Percentiles rank a stretch among this genome's conserved stretches.
These are phyloP conservation scores for Acanthurus leucopareius DNA, from an alignment of 2,797 vertebrate genomes.

Conservation along the genomic window DNA sequence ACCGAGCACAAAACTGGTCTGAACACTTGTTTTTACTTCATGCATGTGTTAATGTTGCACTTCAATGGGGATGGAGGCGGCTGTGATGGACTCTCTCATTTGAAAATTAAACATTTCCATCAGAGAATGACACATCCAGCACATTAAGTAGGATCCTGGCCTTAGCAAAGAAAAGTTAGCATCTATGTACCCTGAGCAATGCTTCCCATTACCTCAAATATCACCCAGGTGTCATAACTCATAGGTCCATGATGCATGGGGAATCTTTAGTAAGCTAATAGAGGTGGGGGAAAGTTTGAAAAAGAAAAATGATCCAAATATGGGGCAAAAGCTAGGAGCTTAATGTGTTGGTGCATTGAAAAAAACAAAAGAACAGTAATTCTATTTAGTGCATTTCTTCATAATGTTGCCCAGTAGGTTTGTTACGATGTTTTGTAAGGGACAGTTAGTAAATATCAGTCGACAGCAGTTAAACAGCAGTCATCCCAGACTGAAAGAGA, in stretches of 20 bases:
- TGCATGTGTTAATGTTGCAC: constrained; percentile 57
- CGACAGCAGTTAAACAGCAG: constrained; percentile 60
- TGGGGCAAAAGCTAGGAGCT: constrained; percentile 1
- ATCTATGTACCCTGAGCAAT: constrained; percentile 56
- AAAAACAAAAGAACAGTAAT: background rate
- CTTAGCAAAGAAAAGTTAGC: constrained; percentile 58
- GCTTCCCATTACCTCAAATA: constrained; percentile 34
- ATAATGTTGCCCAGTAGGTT: constrained; percentile 46
- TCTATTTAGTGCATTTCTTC: constrained; percentile 39
- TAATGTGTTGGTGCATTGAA: constrained; percentile 9
- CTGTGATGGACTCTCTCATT: constrained; percentile 37
- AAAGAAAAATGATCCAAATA: constrained; percentile 1
- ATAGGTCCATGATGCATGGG: constrained; percentile 35
- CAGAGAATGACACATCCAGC: constrained; percentile 39
- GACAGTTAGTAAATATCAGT: constrained; percentile 47
- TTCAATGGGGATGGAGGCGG: constrained; percentile 34
- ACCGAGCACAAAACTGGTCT: constrained; percentile 53
- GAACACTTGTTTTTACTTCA: constrained; percentile 49
- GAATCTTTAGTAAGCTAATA: constrained; percentile 21
- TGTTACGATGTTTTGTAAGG: constrained; percentile 27
- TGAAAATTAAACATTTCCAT: constrained; percentile 53
- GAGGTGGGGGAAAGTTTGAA: background rate
- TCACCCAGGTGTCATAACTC: constrained; percentile 26
- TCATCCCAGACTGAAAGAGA: constrained; percentile 74
- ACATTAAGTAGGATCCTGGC: constrained; percentile 47